Evolutionary conservation across 1,140 invertebrate genomes (phyloP).

Genomic region (Ceratina australensis): DNA sequence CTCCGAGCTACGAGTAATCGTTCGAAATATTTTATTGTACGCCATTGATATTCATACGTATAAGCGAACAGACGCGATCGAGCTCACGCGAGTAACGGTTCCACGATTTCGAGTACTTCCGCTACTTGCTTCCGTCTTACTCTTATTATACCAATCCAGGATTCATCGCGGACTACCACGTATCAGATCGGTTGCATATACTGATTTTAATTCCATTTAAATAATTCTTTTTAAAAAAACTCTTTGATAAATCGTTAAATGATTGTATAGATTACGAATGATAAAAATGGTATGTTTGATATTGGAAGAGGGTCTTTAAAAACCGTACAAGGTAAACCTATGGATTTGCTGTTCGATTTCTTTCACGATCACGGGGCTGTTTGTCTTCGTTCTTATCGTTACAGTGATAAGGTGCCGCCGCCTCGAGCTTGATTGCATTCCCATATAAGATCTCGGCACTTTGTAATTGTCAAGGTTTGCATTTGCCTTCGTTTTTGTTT

Average conservation of each 20-base stretch:
- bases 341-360: background rate
- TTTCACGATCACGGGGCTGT: background rate
- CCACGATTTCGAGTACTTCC: slow-evolving; percentile 33
- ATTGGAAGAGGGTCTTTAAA: too few relatives aligned
- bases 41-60: background rate
- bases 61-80: background rate
- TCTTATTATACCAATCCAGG: too few relatives aligned
- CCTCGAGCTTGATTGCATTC: background rate
- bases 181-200: too few relatives aligned
- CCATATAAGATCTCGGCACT: background rate
- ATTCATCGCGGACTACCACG: too few relatives aligned
- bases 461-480: slow-evolving; percentile 11
- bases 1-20: background rate
- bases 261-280: too few relatives aligned
- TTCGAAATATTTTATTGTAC: background rate
- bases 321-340: background rate
- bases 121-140: slow-evolving; percentile 5
- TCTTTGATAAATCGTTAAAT: too few relatives aligned
- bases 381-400: slow-evolving; percentile 18
- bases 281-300: too few relatives aligned
- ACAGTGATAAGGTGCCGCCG: background rate
- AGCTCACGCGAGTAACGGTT: slow-evolving; percentile 19
- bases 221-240: too few relatives aligned
- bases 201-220: too few relatives aligned
- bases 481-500: slow-evolving; percentile 3